Conservation (phyloP, 1,140 invertebrate genomes). For the Bombus fervidus region DNA sequence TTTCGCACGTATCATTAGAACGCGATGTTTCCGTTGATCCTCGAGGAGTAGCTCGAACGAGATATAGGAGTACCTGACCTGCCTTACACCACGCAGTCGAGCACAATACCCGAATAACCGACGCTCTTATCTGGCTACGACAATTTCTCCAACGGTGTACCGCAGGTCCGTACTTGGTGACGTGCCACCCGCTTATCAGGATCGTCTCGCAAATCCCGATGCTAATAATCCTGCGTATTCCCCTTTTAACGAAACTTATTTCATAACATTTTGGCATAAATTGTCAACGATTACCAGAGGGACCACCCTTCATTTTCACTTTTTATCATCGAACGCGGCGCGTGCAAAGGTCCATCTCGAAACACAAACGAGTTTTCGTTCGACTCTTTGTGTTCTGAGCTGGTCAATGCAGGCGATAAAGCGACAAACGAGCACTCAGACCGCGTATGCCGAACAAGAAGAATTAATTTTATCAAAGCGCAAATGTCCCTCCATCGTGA, state of each 20-base stretch:
- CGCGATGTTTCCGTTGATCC: conserved; percentile 23
- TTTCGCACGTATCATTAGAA: conserved; percentile 36
- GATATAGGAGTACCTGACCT: conserved; percentile 65
- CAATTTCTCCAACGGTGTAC: conserved; percentile 53
- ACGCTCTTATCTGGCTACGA: conserved; percentile 56
- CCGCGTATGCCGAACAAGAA: neutral
- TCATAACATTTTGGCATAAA: neutral
- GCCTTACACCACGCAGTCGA: conserved; percentile 54
- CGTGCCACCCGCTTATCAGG: conserved; percentile 35
- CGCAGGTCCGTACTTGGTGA: conserved; percentile 16
- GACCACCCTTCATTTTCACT: neutral
- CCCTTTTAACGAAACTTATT: neutral
- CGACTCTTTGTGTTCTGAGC: neutral
- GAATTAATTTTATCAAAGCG: neutral
- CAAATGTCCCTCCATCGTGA: neutral
- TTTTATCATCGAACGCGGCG: neutral
- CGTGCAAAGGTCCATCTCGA: neutral
- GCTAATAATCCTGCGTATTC: conserved; percentile 2
- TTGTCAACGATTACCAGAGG: neutral
- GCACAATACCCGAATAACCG: conserved; percentile 64
- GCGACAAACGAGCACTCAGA: neutral
- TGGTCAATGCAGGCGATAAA: neutral
- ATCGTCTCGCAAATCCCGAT: conserved; percentile 11
- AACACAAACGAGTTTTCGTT: neutral
- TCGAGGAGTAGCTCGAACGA: conserved; percentile 40